A percentile compares a stretch with the other conserved stretches of the same genome.
phyloP scores from a whole-genome alignment of 2,888 invertebrate genomes.

The Opisthograptis luteolata region DNA sequence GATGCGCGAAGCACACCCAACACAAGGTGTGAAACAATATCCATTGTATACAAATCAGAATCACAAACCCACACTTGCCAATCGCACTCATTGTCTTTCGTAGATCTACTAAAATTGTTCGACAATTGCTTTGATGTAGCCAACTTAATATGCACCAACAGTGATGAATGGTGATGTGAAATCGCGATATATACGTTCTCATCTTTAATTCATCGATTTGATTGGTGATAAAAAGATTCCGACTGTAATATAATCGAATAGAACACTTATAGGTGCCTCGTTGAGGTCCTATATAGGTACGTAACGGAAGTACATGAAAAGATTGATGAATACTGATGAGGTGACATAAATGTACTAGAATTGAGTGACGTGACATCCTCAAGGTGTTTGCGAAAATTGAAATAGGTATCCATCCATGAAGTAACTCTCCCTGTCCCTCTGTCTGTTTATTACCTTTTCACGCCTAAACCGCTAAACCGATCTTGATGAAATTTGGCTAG shows the following conservation, averaged over 20 bases:
- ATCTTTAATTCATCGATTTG: slow-evolving; percentile 32
- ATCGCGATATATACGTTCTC: slow-evolving; percentile 35
- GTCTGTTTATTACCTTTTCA: no score
- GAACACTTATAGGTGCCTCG: not conserved
- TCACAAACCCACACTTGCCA: slow-evolving; percentile 30
- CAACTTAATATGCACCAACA: slow-evolving; percentile 36
- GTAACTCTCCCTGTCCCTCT: no score
- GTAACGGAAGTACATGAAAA: not conserved
- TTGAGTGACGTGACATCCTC: no score
- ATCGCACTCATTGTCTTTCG: slow-evolving; percentile 31
- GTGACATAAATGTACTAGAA: no score
- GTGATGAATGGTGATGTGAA: slow-evolving; percentile 12
- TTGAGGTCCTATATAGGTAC: not conserved
- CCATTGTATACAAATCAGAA: slow-evolving; percentile 81
- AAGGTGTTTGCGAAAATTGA: no score
- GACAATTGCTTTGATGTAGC: slow-evolving; percentile 37
- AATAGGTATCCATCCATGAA: no score
- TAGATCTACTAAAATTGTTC: no score
- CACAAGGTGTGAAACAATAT: slow-evolving; percentile 63
- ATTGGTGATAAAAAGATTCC: slow-evolving; percentile 1
- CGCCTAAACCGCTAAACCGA: no score
- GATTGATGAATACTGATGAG: not conserved
- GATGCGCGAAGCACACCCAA: slow-evolving; percentile 36
- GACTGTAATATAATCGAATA: not conserved
- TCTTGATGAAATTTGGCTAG: no score